These are phyloP conservation scores for Oriolus oriolus DNA, from an alignment of 2,113 vertebrate species.

Conservation along the genomic window DNA sequence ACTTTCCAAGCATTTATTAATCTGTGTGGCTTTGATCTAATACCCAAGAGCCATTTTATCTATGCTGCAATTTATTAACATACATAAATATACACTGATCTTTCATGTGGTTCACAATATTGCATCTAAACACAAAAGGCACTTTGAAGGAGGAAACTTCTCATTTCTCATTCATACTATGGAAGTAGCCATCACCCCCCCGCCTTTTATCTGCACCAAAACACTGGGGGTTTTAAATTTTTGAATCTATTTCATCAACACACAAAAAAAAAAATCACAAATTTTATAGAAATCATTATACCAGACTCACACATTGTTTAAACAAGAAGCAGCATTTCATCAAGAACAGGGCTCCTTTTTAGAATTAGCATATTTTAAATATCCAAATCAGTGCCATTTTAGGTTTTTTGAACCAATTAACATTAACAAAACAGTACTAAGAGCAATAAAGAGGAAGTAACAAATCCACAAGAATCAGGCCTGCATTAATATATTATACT, in stretches of 20 bases:
- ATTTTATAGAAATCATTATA: background rate
- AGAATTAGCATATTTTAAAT: background rate
- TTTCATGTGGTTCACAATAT: background rate
- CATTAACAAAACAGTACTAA: background rate
- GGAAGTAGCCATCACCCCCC: background rate
- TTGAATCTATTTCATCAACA: background rate
- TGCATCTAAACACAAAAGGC: background rate
- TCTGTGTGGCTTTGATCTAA: constrained; percentile 2
- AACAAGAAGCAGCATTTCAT: background rate
- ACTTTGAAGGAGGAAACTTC: background rate
- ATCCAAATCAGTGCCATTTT: background rate
- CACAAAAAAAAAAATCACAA: no score
- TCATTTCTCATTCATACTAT: background rate
- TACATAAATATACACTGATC: background rate
- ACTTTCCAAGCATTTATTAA: background rate
- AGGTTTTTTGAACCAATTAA: background rate
- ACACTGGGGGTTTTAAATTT: accelerated
- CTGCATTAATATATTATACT: background rate
- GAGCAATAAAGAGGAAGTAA: background rate
- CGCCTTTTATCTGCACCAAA: background rate
- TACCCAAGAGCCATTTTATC: background rate
- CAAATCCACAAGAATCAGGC: background rate
- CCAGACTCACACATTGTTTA: background rate
- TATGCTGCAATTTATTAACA: background rate
- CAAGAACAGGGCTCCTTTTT: background rate